Base-by-base conservation (phyloP, 2,888 invertebrate genomes). In the Rapana venosa region DNA sequence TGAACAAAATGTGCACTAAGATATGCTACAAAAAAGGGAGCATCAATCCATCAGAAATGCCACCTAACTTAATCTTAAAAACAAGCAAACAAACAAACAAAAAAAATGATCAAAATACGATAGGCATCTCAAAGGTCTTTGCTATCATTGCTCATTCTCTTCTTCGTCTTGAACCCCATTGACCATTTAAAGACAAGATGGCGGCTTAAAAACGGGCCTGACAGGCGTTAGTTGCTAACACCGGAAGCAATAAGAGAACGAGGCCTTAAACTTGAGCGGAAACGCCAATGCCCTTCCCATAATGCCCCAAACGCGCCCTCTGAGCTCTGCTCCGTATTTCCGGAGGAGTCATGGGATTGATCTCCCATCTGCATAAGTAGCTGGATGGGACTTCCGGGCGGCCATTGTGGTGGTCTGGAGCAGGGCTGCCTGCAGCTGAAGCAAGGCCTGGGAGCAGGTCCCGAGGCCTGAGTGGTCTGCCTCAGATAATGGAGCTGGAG, bases 161-260 rank as follows among this genome's bases (percentile, higher is more conserved):
- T 58, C 36, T 56, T 61, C 47, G 70, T 66, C 22, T 74, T 26
- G 56, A 66, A 70, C 47, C 5, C 85, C 32, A 85, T 83, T 85
- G 89, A 47, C 89, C 70, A 89, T 85, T 85, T 84, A 47, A 84
- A 61, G 20, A 22, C 85, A 85, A 89, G 89, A 89, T 89, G 89
- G 85, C 77, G 89, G 47, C 70, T 36, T 56, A 56, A 84, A 77
- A 84, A 58, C 89, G 61, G n/a, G 30, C 15, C 15, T 85, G 89
- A 89, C 89, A 89, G 89, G 17, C 89, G 70, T 89, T 56, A 32
- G 58, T 85, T 89, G 85, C 89, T 30, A n/a, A 56, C 89, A 85
- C 74, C 89, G 89, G 89, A 89, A 89, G 89, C 89, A 89, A 89
- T 89, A 89, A 89, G 89, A 85, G 89, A 89, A 85, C 89, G 74